Evolutionary conservation across 2,113 vertebrate genomes (phyloP).

Genomic region (Emydocephalus ijimae): DNA sequence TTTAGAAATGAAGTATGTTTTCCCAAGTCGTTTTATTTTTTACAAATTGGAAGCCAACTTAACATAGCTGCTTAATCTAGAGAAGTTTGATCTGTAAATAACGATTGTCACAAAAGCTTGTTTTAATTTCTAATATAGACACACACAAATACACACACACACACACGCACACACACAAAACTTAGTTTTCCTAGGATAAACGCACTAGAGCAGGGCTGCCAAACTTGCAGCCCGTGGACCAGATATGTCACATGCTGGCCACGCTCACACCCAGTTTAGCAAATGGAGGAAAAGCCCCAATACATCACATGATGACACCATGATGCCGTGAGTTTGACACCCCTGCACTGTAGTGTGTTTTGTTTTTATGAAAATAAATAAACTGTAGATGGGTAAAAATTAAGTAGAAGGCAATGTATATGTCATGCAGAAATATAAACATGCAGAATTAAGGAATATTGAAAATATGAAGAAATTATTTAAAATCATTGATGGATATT

Average conservation of each 20-base stretch:
- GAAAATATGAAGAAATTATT: background rate
- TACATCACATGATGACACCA: too few species aligned
- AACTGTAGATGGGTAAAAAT: background rate
- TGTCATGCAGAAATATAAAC: slow-evolving; percentile 12
- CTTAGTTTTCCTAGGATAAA: background rate
- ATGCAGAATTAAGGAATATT: background rate
- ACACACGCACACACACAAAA: too few species aligned
- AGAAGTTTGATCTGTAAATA: slow-evolving; percentile 22
- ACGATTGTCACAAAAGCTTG: background rate
- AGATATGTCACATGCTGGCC: too few species aligned
- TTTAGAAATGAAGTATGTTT: background rate
- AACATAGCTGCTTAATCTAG: slow-evolving; percentile 12
- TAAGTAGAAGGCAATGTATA: background rate
- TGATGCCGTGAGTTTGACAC: too few species aligned
- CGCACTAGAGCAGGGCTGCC: too few species aligned
- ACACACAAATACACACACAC: too few species aligned
- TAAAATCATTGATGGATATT: background rate
- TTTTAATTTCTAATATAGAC: background rate
- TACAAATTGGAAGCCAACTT: background rate
- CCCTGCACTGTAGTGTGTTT: background rate
- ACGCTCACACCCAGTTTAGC: too few species aligned
- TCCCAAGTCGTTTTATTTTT: background rate
- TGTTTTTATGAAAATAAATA: slow-evolving; percentile 9
- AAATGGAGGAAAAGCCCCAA: too few species aligned
- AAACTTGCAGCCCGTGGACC: too few species aligned